These are phyloP conservation scores for Leptobrachium leishanense DNA, from an alignment of 2,113 vertebrate species.

Conservation along the genomic window DNA sequence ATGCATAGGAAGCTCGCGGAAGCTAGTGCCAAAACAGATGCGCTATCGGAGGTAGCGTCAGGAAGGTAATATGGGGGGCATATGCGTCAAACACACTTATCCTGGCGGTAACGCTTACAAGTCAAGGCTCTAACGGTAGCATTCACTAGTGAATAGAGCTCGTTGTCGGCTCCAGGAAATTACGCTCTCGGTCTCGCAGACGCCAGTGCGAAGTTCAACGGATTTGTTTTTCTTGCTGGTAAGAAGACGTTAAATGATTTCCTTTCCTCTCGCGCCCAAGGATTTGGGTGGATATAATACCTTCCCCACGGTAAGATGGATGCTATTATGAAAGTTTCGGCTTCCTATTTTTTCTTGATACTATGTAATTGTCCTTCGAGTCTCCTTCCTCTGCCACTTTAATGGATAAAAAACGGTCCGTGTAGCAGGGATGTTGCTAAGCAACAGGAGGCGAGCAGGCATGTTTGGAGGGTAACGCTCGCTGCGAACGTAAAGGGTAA, in stretches of 20 bases:
- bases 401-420: constrained; percentile 36
- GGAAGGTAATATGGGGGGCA: too few species aligned
- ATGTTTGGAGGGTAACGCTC: constrained; percentile 42
- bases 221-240: too few species aligned
- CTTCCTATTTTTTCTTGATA: not conserved
- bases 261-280: not conserved
- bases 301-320: not conserved
- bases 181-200: too few species aligned
- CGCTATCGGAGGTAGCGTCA: too few species aligned
- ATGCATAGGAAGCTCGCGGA: too few species aligned
- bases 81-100: too few species aligned
- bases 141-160: too few species aligned
- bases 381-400: constrained; percentile 16
- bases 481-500: constrained; percentile 38
- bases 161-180: too few species aligned
- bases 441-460: constrained; percentile 60
- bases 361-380: constrained; percentile 44
- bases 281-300: constrained; percentile 4
- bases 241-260: not conserved
- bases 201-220: too few species aligned
- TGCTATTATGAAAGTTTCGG: not conserved
- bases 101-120: too few species aligned
- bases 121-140: too few species aligned
- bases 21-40: too few species aligned
- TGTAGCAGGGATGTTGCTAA: constrained; percentile 57